These are phyloP conservation scores for Watsonalla cultraria DNA, from an alignment of 2,888 invertebrate genomes.

Conservation along the genomic window DNA sequence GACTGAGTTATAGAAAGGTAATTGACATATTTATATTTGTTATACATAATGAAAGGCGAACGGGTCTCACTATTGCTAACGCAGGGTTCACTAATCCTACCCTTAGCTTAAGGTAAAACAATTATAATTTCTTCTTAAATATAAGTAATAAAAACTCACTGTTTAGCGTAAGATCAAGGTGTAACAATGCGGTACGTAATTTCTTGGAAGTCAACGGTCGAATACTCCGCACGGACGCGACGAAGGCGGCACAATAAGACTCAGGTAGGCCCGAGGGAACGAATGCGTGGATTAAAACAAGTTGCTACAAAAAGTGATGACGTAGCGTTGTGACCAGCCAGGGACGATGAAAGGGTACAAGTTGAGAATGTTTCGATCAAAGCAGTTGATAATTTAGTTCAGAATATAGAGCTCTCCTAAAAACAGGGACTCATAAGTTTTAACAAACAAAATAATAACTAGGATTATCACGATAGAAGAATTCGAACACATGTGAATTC, in stretches of 20 bases:
- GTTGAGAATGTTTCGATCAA: background rate
- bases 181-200: background rate
- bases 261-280: background rate
- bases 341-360: background rate
- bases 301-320: background rate
- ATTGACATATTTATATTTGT: too few relatives aligned
- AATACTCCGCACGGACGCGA: background rate
- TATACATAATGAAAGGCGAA: too few relatives aligned
- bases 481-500: too few relatives aligned
- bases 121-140: too few relatives aligned
- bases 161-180: background rate
- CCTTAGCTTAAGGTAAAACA: too few relatives aligned
- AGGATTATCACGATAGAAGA: too few relatives aligned
- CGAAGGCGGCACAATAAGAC: background rate
- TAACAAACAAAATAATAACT: too few relatives aligned
- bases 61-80: too few relatives aligned
- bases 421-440: too few relatives aligned
- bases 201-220: background rate
- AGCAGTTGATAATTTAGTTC: background rate
- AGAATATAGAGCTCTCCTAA: too few relatives aligned
- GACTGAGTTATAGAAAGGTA: too few relatives aligned
- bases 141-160: background rate
- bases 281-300: background rate
- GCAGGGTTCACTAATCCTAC: too few relatives aligned
- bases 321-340: background rate